Conservation (phyloP, 37 sponge, comb jelly and placozoan species). For the Oopsacas minuta region DNA sequence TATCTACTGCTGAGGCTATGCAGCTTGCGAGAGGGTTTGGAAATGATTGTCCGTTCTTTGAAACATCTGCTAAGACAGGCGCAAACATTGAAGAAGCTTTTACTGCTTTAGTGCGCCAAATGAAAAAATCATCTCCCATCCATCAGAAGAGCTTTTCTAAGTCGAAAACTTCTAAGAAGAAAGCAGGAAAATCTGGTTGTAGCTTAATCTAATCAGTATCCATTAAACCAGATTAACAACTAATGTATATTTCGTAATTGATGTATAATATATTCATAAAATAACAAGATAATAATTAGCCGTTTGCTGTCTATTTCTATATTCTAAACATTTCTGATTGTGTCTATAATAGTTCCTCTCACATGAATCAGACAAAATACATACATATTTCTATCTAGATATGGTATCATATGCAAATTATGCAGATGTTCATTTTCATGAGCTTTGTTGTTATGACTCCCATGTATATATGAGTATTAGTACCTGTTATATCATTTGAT, state of each 20-base stretch:
- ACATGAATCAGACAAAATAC: no score
- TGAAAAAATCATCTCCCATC: background rate
- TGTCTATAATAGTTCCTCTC: no score
- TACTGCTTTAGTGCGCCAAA: background rate
- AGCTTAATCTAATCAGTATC: background rate
- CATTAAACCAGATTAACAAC: background rate
- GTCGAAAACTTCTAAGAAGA: background rate
- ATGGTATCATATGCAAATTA: no score
- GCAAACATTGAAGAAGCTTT: background rate
- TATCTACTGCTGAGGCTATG: background rate
- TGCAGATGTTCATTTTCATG: no score
- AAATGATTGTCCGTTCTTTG: conserved; percentile 3
- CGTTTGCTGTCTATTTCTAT: no score
- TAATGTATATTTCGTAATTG: background rate
- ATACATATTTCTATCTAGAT: no score
- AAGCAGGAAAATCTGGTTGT: background rate
- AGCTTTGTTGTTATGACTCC: no score
- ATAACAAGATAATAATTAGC: no score
- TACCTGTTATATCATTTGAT: no score
- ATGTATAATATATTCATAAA: background rate
- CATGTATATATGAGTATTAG: no score
- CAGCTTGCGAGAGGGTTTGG: conserved; percentile 1
- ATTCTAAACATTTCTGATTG: no score
- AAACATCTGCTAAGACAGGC: background rate
- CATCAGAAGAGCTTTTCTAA: background rate